phyloP scores from a whole-genome alignment of 2,888 invertebrate species.

The Spodoptera exigua region DNA sequence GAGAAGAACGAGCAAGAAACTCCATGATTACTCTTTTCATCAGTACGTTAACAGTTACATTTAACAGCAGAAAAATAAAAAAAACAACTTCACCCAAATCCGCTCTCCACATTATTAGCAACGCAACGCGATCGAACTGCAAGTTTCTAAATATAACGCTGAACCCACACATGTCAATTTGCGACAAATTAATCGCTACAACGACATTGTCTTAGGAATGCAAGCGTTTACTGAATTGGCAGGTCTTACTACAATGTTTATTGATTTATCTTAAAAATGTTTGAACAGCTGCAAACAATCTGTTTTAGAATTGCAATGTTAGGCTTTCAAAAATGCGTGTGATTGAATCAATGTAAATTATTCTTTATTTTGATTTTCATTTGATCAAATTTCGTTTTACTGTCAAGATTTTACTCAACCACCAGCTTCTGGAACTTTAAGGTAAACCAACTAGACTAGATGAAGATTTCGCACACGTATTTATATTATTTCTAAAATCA shows the following conservation, averaged over 20 bases:
- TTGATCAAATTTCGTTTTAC: too few relatives aligned
- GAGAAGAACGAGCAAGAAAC: too few relatives aligned
- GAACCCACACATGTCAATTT: slow-evolving; percentile 37
- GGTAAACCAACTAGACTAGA: too few relatives aligned
- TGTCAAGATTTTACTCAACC: too few relatives aligned
- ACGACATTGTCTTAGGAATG: slow-evolving; percentile 37
- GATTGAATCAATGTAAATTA: too few relatives aligned
- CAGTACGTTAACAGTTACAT: too few relatives aligned
- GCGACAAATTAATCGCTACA: slow-evolving; percentile 37
- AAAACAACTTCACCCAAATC: slow-evolving; percentile 18
- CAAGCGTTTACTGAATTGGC: slow-evolving; percentile 34
- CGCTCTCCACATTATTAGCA: slow-evolving; percentile 38
- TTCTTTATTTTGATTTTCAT: too few relatives aligned
- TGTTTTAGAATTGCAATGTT: neutral
- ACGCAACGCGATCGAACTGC: slow-evolving; percentile 44
- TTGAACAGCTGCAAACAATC: neutral
- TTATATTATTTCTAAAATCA: too few relatives aligned
- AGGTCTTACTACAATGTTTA: slow-evolving; percentile 29
- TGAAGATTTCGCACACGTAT: too few relatives aligned
- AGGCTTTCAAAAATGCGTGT: too few relatives aligned
- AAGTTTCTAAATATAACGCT: slow-evolving; percentile 43
- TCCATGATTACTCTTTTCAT: too few relatives aligned
- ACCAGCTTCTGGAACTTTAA: too few relatives aligned
- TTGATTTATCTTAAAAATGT: slow-evolving; percentile 20
- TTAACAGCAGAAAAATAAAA: slow-evolving; percentile 21